A percentile compares a stretch with the other conserved stretches of the same genome.
Evolutionary conservation across 1,140 invertebrate genomes (phyloP).

Genomic region (Tetragonula clypearis): DNA sequence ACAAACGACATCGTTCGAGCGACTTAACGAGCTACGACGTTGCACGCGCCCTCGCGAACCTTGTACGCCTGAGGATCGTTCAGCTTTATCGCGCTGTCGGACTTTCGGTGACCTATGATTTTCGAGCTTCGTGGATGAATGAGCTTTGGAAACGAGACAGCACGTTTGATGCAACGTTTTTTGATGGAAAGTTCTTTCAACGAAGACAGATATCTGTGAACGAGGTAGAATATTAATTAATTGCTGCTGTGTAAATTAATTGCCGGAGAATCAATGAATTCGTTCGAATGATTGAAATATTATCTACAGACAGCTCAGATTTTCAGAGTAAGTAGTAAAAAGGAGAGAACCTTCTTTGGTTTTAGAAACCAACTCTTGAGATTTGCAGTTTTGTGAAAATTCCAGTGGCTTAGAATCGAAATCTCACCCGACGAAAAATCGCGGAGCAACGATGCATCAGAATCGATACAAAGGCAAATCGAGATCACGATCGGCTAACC

Average conservation of each 20-base stretch:
- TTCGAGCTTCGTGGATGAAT: neutral
- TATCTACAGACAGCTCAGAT: too few species aligned
- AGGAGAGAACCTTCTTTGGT: too few species aligned
- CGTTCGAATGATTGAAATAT: too few species aligned
- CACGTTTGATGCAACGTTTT: neutral
- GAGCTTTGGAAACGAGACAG: neutral
- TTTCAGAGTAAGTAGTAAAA: too few species aligned
- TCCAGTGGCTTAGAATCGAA: too few species aligned
- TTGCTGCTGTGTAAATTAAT: too few species aligned
- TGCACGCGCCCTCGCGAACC: slow-evolving; percentile 24
- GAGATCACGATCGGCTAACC: slow-evolving; percentile 9
- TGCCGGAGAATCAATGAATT: too few species aligned
- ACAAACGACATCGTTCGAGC: slow-evolving; percentile 39
- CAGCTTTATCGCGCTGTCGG: neutral
- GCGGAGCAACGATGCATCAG: neutral
- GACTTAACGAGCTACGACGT: slow-evolving; percentile 36
- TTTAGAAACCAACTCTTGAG: too few species aligned
- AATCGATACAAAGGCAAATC: slow-evolving; percentile 41
- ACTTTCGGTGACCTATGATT: neutral
- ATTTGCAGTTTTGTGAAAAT: too few species aligned
- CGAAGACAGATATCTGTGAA: neutral
- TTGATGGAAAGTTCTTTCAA: neutral
- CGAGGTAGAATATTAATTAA: too few species aligned
- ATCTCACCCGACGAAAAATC: too few species aligned
- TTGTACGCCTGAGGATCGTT: neutral